Percentiles rank a stretch among this genome's conserved stretches.
phyloP scores from a whole-genome alignment of 2,888 invertebrate genomes.

The Torymus auratus region DNA sequence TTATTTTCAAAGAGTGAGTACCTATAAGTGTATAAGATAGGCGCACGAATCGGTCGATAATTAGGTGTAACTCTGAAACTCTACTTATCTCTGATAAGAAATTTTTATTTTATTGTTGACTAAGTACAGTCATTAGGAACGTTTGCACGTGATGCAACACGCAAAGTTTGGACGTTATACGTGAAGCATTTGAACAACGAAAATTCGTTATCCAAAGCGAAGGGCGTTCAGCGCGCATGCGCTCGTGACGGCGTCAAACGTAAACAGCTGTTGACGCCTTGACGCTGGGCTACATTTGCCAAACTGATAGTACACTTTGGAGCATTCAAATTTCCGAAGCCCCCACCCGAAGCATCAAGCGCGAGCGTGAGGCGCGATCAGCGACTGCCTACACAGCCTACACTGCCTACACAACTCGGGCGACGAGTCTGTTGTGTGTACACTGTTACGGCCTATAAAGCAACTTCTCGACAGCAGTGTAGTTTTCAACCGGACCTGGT shows the following conservation, averaged over 20 bases:
- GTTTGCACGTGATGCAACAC: too few species aligned
- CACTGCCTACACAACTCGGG: too few species aligned
- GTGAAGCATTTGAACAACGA: not conserved
- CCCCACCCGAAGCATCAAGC: constrained; percentile 24
- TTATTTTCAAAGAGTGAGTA: constrained; percentile 41
- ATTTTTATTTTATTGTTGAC: too few species aligned
- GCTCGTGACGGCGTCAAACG: constrained; percentile 31
- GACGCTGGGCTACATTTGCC: constrained; percentile 30
- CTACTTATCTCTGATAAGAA: too few species aligned
- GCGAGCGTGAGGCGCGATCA: not conserved
- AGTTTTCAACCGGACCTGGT: constrained; percentile 43
- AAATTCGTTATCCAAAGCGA: not conserved
- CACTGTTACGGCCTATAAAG: too few species aligned
- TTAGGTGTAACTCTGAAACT: too few species aligned
- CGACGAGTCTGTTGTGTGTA: constrained; percentile 68
- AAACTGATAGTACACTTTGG: constrained; percentile 20
- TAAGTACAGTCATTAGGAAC: too few species aligned
- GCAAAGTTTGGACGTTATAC: too few species aligned
- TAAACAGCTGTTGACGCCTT: constrained; percentile 62
- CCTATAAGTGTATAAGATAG: too few species aligned
- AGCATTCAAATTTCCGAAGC: constrained; percentile 72
- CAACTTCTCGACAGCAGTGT: not conserved
- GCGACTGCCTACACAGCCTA: too few species aligned
- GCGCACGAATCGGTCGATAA: not conserved
- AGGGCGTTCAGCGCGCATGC: constrained; percentile 41